Base-by-base conservation (phyloP, 1,140 invertebrate species). In the Drosophila lacteicornis region DNA sequence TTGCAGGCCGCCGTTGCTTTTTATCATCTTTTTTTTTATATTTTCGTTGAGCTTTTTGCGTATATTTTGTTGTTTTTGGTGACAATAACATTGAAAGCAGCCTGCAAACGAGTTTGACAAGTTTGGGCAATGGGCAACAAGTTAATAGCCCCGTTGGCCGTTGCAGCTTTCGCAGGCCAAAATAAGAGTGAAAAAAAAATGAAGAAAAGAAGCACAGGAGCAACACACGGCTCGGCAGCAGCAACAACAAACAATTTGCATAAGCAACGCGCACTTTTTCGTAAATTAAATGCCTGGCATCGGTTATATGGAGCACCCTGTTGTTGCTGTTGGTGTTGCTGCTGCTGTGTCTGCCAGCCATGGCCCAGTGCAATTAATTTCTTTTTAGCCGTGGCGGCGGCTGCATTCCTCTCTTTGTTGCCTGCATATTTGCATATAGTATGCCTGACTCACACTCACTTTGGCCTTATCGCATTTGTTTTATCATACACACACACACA, bases 221-320 rank as follows among this genome's bases (percentile, higher is more conserved):
- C 68, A 81, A 17, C 75, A 70, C 80, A 80, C 17, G 12, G 49
- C 25, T 17, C 43, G 17, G 17, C 43, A 60, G 53, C 51, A 82
- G 40, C 80, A 70, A 59, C 82, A 86, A 79, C 82, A 85, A 82
- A 85, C 83, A 90, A 90, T 90, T 90, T 90, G 85, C 85, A 90
- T 90, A 90, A 82, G 86, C 86, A 90, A 90, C 86, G 85, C 85
- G 85, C 85, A 90, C 81, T 90, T 90, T 90, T 90, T 90, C 81
- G 85, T 88, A 88, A 88, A 88, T 88, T 88, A 88, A 88, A 88
- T 88, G 85, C 81, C 84, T 75, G 77, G 75, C 65, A 67, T 68
- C 84, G 66, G 70, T 74, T 84, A 87, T 90, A 87, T 87, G 84
- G 85, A 84, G 84, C 84, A 87, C 84, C 84, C 85, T 88, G 84